Conservation (phyloP, 2,797 vertebrate genomes). For the Melanotaenia parkinsoni region DNA sequence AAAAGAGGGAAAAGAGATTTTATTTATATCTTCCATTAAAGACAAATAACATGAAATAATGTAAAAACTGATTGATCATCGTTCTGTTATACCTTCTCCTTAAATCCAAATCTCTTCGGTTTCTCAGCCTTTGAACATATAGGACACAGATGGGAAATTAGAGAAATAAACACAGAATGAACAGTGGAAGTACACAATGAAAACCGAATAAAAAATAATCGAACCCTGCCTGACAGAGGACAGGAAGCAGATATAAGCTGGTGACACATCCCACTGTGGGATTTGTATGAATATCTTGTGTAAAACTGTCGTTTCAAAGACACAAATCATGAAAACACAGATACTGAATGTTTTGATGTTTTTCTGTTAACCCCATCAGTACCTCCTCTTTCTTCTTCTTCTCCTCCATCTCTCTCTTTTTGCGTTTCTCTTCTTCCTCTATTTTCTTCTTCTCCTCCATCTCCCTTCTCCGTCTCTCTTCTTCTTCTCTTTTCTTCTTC, state of each 20-base stretch:
- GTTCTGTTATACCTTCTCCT: constrained; percentile 76
- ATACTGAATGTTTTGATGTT: neutral
- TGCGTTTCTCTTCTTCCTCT: constrained; percentile 33
- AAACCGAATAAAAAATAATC: neutral
- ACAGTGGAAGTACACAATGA: neutral
- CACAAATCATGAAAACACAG: neutral
- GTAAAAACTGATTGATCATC: neutral
- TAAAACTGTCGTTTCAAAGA: neutral
- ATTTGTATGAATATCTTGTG: neutral
- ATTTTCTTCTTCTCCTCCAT: constrained; percentile 40
- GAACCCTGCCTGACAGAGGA: constrained; percentile 24
- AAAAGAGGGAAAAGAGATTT: neutral
- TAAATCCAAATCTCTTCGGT: constrained; percentile 72
- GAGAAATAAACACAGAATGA: neutral
- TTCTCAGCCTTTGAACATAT: constrained; percentile 76
- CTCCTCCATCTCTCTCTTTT: constrained; percentile 51
- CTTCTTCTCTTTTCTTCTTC: constrained; percentile 39
- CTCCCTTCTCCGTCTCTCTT: constrained; percentile 33
- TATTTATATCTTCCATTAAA: neutral
- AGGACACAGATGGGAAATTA: constrained; percentile 16
- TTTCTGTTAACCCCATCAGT: constrained; percentile 14
- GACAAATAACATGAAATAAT: neutral
- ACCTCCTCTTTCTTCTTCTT: constrained; percentile 74
- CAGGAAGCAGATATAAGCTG: constrained; percentile 25
- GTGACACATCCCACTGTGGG: constrained; percentile 1